Conservation (phyloP, 2,797 vertebrate genomes). For the Schizothorax lantsangensis region DNA sequence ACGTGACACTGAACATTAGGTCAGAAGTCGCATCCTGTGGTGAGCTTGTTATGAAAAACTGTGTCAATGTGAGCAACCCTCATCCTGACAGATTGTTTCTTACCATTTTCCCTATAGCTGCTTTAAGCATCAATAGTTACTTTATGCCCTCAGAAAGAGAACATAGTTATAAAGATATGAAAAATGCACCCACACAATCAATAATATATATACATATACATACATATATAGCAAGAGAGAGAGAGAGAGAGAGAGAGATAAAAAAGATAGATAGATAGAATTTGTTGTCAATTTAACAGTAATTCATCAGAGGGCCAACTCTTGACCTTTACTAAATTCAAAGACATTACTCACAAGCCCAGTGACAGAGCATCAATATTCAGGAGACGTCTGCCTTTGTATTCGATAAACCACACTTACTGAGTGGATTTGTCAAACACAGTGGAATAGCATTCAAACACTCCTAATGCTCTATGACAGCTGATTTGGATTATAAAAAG, state of each 20-base stretch:
- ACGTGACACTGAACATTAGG: slow-evolving; percentile 19
- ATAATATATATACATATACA: not conserved
- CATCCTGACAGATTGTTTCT: not conserved
- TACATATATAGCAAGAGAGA: not conserved
- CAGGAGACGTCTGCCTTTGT: not conserved
- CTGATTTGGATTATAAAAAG: not conserved
- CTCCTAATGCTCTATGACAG: not conserved
- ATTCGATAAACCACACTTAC: slow-evolving; percentile 3
- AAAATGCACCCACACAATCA: not conserved
- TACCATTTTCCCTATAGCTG: not conserved
- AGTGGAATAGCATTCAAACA: not conserved
- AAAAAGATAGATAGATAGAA: not conserved
- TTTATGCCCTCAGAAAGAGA: not conserved
- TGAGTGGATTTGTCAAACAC: slow-evolving; percentile 8
- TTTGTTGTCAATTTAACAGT: not conserved
- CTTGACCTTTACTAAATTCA: slow-evolving; percentile 17
- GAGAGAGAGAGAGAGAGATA: too few relatives aligned
- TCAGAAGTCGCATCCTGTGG: slow-evolving; percentile 24
- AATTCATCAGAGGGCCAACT: not conserved
- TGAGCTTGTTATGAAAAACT: slow-evolving; percentile 23
- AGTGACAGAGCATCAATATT: slow-evolving; percentile 2
- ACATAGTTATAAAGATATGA: not conserved
- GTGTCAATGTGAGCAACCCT: not conserved
- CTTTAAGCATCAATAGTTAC: not conserved
- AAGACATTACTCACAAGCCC: slow-evolving; percentile 10